Evolutionary conservation across 2,113 vertebrate genomes (phyloP).

Genomic region (Coracopsis vasa): DNA sequence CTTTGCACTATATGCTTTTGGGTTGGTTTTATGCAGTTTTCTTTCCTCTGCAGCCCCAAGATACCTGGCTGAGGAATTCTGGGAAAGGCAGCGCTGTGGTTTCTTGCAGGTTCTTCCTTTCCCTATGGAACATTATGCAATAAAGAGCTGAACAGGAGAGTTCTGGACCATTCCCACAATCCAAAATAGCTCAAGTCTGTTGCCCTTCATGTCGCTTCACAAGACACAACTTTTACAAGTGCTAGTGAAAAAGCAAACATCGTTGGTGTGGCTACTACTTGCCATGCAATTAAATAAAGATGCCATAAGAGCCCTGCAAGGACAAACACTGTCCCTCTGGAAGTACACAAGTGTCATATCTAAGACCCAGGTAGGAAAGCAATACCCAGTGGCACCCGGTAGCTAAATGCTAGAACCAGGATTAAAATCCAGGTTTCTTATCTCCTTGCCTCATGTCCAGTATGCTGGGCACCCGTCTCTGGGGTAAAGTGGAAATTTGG

Average conservation of each 20-base stretch:
- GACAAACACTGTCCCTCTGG: neutral
- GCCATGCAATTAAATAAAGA: neutral
- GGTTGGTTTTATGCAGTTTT: neutral
- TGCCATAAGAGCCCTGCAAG: neutral
- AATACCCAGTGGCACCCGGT: neutral
- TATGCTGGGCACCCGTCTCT: neutral
- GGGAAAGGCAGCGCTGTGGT: neutral
- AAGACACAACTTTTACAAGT: neutral
- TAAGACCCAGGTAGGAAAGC: neutral
- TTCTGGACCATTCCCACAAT: neutral
- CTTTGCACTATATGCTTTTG: neutral
- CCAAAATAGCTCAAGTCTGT: neutral
- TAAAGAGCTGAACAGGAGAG: neutral
- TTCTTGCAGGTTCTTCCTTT: neutral
- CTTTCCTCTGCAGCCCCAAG: neutral
- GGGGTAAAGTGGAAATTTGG: neutral
- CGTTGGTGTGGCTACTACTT: neutral
- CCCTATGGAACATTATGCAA: neutral
- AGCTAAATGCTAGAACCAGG: neutral
- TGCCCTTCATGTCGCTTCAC: neutral
- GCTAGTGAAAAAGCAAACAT: neutral
- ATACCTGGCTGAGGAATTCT: neutral
- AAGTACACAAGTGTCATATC: rapidly evolving
- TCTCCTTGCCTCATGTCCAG: rapidly evolving
- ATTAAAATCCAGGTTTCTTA: neutral